Conservation (phyloP, 2,113 vertebrate species). For the human (Homo sapiens) region GRCh38 chr22:47014501-47015000, state of each 20-base stretch:
- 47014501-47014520: neutral
- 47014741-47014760: too few species aligned
- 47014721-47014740: too few species aligned
- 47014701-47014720: neutral
- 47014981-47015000: neutral
- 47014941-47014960: neutral
- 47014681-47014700: fast-evolving
- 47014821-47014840: fast-evolving
- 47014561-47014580: fast-evolving
- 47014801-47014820: too few species aligned
- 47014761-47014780: neutral
- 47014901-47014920: neutral
- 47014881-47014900: fast-evolving
- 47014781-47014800: neutral
- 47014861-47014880: neutral
- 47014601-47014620: neutral
- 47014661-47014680: neutral
- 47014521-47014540: neutral
- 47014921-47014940: neutral
- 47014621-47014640: too few species aligned
- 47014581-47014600: too few species aligned
- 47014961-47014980: neutral
- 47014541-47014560: neutral
- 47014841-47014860: fast-evolving
- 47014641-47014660: neutral